Evolutionary conservation across 2,797 vertebrate genomes (phyloP).

Genomic region (Eulemur mongoz): DNA sequence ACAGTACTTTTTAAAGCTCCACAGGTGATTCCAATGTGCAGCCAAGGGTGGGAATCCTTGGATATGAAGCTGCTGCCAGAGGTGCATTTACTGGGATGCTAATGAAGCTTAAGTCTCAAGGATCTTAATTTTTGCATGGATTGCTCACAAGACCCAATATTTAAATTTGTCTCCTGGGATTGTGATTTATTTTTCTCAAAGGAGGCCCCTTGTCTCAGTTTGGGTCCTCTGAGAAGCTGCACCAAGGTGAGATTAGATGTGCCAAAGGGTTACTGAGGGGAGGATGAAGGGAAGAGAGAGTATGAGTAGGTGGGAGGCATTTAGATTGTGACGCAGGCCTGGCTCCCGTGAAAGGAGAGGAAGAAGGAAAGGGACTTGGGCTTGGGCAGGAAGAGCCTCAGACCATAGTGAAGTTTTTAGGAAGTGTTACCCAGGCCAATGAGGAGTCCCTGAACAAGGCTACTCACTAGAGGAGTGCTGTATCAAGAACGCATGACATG

Average conservation of each 20-base stretch:
- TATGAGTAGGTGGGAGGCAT: neutral
- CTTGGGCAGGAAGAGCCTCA: neutral
- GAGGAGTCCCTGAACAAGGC: neutral
- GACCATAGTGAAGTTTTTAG: neutral
- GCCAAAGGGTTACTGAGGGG: neutral
- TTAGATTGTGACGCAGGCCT: neutral
- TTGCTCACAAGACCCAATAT: neutral
- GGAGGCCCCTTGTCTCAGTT: neutral
- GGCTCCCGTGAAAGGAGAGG: neutral
- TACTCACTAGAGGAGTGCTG: neutral
- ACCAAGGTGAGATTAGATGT: neutral
- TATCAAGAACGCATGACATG: neutral
- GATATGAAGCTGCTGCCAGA: neutral
- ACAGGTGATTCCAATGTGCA: neutral
- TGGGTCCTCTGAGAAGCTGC: neutral
- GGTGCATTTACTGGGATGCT: neutral
- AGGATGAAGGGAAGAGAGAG: neutral
- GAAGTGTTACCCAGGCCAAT: neutral
- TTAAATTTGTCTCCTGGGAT: neutral
- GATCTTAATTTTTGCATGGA: neutral
- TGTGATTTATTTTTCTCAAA: neutral
- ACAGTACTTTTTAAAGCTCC: neutral
- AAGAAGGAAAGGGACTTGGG: neutral
- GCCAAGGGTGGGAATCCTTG: neutral
- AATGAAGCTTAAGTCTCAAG: neutral